phyloP scores from a whole-genome alignment of 2,888 invertebrate species.

The Himalopsyche anomala region DNA sequence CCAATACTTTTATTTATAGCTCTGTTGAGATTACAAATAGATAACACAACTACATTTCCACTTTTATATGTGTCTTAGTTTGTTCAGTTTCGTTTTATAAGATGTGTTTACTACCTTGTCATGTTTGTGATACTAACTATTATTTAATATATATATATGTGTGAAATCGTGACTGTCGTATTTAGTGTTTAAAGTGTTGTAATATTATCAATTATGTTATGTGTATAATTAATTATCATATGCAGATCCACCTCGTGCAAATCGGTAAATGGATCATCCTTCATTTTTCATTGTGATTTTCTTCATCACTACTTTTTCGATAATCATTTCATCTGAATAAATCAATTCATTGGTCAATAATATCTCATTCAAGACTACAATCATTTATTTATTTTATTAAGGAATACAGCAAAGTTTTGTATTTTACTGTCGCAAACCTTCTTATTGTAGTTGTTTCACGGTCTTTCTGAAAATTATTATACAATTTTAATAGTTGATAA shows the following conservation, averaged over 20 bases:
- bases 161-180: conserved; percentile 62
- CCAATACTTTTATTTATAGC: neutral
- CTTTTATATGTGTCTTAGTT: conserved; percentile 1
- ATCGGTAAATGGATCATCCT: conserved; percentile 78
- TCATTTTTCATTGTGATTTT: neutral
- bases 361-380: neutral
- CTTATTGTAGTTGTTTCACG: too few relatives aligned
- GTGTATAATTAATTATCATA: conserved; percentile 61
- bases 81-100: neutral
- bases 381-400: neutral
- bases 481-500: too few relatives aligned
- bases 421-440: neutral
- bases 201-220: conserved; percentile 60
- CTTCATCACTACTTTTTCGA: neutral
- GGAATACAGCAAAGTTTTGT: neutral
- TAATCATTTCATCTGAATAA: conserved; percentile 3
- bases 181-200: conserved; percentile 62
- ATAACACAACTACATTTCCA: neutral
- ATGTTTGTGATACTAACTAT: conserved; percentile 44
- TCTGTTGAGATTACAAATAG: neutral
- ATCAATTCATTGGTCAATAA: neutral
- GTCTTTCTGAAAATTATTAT: too few relatives aligned
- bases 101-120: conserved; percentile 43
- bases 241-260: conserved; percentile 79
- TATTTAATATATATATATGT: conserved; percentile 52